Evolutionary conservation across 2,888 invertebrate genomes (phyloP).

Genomic region (Acrocyrtus sp.): DNA sequence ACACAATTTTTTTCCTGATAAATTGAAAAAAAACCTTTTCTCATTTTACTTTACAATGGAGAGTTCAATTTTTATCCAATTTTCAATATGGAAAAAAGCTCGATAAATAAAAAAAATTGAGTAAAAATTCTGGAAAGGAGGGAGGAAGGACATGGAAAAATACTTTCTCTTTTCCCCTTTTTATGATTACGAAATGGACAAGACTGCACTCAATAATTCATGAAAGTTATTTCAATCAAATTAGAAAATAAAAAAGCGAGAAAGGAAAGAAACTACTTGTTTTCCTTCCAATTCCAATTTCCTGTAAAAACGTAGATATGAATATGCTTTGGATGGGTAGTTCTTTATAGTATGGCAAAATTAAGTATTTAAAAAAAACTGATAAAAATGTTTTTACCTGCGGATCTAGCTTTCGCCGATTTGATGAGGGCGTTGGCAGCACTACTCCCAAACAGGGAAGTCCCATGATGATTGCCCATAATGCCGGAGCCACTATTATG

Average conservation of each 20-base stretch:
- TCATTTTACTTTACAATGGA: background rate
- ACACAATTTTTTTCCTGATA: background rate
- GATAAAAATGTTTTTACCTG: constrained; percentile 34
- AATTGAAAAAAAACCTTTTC: background rate
- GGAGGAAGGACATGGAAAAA: no score
- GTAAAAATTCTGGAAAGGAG: background rate
- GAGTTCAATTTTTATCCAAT: constrained; percentile 3
- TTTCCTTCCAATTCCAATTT: no score
- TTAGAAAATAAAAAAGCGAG: background rate
- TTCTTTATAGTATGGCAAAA: background rate
- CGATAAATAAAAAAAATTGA: background rate
- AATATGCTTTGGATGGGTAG: no score
- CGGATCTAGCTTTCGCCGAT: constrained; percentile 43
- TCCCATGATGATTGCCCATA: constrained; percentile 43
- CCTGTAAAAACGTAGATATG: no score
- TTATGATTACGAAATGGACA: constrained; percentile 4
- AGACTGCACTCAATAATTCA: constrained; percentile 28
- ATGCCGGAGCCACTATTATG: constrained; percentile 20
- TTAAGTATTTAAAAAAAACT: no score
- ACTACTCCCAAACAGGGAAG: constrained; percentile 22
- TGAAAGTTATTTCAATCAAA: background rate
- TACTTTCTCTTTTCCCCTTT: constrained; percentile 1
- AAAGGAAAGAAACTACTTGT: no score
- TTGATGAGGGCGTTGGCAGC: constrained; percentile 42
- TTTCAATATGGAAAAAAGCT: background rate